phyloP scores from a whole-genome alignment of 2,797 vertebrate genomes.

The Stomatorhinus walkeri region DNA sequence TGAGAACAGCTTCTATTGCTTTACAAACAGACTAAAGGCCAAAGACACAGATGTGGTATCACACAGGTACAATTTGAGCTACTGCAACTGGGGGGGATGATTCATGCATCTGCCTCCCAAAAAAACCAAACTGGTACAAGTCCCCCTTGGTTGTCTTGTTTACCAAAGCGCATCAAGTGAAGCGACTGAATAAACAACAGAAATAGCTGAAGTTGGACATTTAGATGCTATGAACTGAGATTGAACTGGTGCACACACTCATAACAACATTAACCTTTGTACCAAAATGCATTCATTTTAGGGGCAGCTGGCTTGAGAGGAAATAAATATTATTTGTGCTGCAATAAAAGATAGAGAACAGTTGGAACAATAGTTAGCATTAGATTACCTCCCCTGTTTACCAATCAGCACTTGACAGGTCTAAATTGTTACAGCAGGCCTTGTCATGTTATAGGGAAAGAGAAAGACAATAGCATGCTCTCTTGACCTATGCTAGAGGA shows the following conservation, averaged over 20 bases:
- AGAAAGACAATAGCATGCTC: not conserved
- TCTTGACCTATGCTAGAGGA: not conserved
- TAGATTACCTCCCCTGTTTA: not conserved
- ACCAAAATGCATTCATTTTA: not conserved
- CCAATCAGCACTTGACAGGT: not conserved
- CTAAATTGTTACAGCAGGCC: not conserved
- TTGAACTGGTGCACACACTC: not conserved
- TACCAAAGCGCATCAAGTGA: not conserved
- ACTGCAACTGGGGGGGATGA: not conserved
- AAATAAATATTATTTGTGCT: conserved; percentile 12
- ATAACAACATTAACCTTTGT: not conserved
- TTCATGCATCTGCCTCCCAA: not conserved
- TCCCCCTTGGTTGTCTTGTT: not conserved
- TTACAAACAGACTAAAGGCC: not conserved
- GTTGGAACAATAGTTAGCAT: not conserved
- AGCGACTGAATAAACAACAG: not conserved
- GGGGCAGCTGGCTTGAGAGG: not conserved
- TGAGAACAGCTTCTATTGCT: not conserved
- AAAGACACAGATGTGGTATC: not conserved
- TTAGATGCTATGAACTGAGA: not conserved
- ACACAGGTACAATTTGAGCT: not conserved
- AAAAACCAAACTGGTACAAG: not conserved
- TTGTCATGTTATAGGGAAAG: not conserved
- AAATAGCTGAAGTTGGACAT: not conserved
- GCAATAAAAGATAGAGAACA: not conserved